Base-by-base conservation (phyloP, 1,140 invertebrate species). In the Formica exsecta region DNA sequence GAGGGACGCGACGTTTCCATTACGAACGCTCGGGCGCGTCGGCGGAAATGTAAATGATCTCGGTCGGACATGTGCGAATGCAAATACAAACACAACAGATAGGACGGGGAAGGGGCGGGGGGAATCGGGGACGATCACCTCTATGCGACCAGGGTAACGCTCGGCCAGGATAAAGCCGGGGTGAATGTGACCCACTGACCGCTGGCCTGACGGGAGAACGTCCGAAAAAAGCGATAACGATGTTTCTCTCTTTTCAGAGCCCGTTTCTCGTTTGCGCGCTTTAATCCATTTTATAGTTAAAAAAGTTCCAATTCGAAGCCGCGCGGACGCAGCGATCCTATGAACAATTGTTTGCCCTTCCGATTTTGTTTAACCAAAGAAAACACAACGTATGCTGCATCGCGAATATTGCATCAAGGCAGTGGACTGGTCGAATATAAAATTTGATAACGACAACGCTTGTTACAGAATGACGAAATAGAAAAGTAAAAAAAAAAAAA, bases 111-210 rank as follows among this genome's bases (percentile, higher is more conserved):
- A 9, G 19, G 36, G 16, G n/a, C 7, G 16, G 25, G 11, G 11
- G 9, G 32, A 22, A 36, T 68, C 62, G 64, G 68, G 48, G 36
- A 65, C 62, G 32, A 68, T 80, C 48, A 44, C 38, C 54, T 44
- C 32, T 48, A 4, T 19, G 38, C 1, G 16, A 16, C 59, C 59
- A 51, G 70, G n/a, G 62, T 74, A 48, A 68, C 29, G 71, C 41
- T 48, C 68, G 38, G 57, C 16, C 41, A 44, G 44, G 11, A 16
- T 19, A 8, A 48, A 48, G 70, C 38, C 1, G n/a, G 71, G 81
- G 59, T 38, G 73, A 9, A 29, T 64, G 70, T 86, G 85, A 86
- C 85, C 76, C 25, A 86, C 64, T 86, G 59, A 83, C 77, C 85
- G 44, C 19, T 48, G 73, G 4, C 41, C 41, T 32, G 44, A 83